Conservation (phyloP, 2,888 invertebrate species). For the Lymantria monacha region DNA sequence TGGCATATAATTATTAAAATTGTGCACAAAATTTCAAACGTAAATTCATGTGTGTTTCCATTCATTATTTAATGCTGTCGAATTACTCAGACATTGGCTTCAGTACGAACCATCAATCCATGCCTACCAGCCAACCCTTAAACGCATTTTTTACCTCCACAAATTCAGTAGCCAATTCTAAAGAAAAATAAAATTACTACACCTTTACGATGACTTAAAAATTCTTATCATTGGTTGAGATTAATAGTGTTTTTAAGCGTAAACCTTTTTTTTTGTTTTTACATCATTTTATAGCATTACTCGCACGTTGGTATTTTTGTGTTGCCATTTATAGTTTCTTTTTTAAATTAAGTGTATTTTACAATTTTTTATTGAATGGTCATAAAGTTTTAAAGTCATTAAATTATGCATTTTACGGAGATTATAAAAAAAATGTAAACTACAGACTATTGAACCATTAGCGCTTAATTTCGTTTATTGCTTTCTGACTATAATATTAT, state of each 20-base stretch:
- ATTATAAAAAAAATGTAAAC: background rate
- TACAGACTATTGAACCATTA: background rate
- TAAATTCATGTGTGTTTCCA: background rate
- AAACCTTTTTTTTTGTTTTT: background rate
- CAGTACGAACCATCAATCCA: background rate
- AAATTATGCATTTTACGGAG: background rate
- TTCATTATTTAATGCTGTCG: background rate
- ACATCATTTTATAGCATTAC: background rate
- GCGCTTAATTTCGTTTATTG: too few relatives aligned
- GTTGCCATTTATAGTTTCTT: background rate
- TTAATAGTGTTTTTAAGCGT: background rate
- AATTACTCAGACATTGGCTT: background rate
- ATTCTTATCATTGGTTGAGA: background rate
- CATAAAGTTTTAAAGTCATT: background rate
- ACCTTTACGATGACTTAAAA: background rate
- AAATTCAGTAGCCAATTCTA: background rate
- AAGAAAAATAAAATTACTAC: constrained; percentile 2
- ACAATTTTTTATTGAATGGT: constrained; percentile 1
- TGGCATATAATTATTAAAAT: background rate
- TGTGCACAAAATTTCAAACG: background rate
- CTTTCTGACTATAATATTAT: too few relatives aligned
- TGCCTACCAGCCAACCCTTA: background rate
- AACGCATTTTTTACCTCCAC: constrained; percentile 1
- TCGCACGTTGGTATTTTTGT: background rate
- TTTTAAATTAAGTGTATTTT: background rate